Conservation (phyloP, 2,888 invertebrate species). For the Dastarcus helophoroides region DNA sequence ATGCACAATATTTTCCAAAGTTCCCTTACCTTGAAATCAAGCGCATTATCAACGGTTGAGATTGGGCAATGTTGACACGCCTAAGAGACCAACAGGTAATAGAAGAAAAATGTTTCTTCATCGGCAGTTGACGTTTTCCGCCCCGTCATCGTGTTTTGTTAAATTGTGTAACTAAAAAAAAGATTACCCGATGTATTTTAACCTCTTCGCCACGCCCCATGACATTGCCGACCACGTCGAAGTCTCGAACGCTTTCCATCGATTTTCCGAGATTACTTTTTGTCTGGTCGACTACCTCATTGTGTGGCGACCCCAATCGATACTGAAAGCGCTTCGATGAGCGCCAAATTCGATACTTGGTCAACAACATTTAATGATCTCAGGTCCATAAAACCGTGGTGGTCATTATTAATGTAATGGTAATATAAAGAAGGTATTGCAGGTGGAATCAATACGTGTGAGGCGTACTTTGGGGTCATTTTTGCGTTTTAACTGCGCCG, state of each 20-base stretch:
- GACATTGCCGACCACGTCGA: slow-evolving; percentile 26
- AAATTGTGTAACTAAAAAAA: background rate
- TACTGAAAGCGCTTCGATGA: no score
- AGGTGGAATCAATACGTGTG: no score
- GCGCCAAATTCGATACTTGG: no score
- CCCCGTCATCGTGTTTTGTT: background rate
- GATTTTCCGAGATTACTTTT: slow-evolving; percentile 22
- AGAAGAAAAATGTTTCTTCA: slow-evolving; percentile 1
- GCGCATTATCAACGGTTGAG: no score
- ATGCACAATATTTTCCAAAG: background rate
- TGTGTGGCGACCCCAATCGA: slow-evolving; percentile 22
- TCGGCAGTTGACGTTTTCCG: background rate
- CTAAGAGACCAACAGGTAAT: no score
- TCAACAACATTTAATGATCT: no score
- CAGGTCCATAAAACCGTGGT: no score
- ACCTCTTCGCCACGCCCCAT: slow-evolving; percentile 34
- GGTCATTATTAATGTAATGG: no score
- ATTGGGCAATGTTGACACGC: no score
- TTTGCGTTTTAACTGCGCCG: no score
- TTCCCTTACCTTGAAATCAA: background rate
- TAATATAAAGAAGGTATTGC: no score
- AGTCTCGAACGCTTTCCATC: slow-evolving; percentile 18
- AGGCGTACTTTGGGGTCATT: no score
- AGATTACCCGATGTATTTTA: slow-evolving; percentile 17
- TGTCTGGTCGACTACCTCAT: slow-evolving; percentile 26